Evolutionary conservation across 2,797 vertebrate genomes (phyloP), one percentile per base, ranked within the genome.

Genomic region (Scomberomorus guttatus): DNA sequence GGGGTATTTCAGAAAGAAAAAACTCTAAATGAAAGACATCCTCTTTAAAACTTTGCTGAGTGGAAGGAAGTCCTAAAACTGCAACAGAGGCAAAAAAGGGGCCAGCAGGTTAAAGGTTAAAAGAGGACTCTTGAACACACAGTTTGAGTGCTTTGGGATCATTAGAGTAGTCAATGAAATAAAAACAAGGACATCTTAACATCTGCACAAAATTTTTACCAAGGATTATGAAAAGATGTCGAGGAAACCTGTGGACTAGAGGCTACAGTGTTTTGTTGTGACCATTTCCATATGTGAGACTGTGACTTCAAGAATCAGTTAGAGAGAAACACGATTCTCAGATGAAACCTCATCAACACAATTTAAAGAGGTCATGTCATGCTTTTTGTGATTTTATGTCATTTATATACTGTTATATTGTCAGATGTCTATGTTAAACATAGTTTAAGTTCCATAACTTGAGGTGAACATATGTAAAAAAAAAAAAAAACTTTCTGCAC

Each of bases 51-150:
- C 9, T 39, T 24, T 5, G 13, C 54, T 34, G 29, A 58, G 37
- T 48, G 44, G 46, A 57, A 67, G 56, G 32, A 72, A 80, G 62
- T 67, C 61, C 15, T 61, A 20, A 65, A 75, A 18, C 54, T 59
- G 51, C 55, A 2, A 3, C 48, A 34, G 24, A 37, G 63, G 20
- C 24, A 61, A 25, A 20, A 52, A 25, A 65, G 82, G 73, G 8
- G 37, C 69, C 68, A 64, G 27, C 9, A 55, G 42, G 76, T 70
- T 25, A 77, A 56, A 73, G 54, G 79, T 67, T 54, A 67, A 75
- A 51, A n/a, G 69, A 18, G 9, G 63, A 24, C 62, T 39, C 62
- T 32, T 46, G 18, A 80, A 72, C 37, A 59, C 24, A 52, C 66
- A 51, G 55, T 66, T 51, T 66, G 44, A 76, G 59, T 48, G 37